Base-by-base conservation (phyloP, 2,797 vertebrate species). In the Spatula versicolor region DNA sequence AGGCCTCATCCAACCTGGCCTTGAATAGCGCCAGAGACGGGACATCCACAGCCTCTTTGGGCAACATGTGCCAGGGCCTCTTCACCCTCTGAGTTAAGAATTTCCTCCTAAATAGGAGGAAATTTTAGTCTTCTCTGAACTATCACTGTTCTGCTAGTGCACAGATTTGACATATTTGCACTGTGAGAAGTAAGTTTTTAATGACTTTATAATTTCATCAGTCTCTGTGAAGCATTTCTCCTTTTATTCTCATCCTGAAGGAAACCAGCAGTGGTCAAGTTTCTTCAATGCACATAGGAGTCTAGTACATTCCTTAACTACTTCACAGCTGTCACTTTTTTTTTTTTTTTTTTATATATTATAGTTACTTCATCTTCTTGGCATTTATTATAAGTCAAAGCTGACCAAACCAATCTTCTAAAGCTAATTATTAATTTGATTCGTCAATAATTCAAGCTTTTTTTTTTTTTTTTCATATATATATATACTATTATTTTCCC, bases 381-480 rank as follows among this genome's bases (percentile, higher is more conserved):
- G 72, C 86, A 95, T 94, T 96, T 96, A 80, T 85, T 92, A 89
- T 80, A 56, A 96, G 95, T 94, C 92, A 94, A 92, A 95, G 90
- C 94, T 95, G 93, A 94, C 83, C 68, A 95, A 95, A 94, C 84
- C 88, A 91, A 93, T 96, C 75, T 95, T 95, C 60, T 28, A 78
- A 80, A 78, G 90, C 94, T 94, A 96, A 95, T 96, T 96, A 94
- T 93, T 94, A 92, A 96, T 95, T 90, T 87, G 64, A 93, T 90
- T 95, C 64, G 92, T 95, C 83, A 95, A 95, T 95, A 95, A 95
- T 95, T 94, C 81, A 94, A 87, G 14, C 7, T 76, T 48, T 23
- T 48, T 23, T 48, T 48, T 23, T 48, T 2, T 17, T 82, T 48
- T 22, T 46, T 22, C 22, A 22, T 4, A 37, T 13, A 39, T 39